Conservation (phyloP, 2,797 vertebrate species). For the Neoniphon sammara region DNA sequence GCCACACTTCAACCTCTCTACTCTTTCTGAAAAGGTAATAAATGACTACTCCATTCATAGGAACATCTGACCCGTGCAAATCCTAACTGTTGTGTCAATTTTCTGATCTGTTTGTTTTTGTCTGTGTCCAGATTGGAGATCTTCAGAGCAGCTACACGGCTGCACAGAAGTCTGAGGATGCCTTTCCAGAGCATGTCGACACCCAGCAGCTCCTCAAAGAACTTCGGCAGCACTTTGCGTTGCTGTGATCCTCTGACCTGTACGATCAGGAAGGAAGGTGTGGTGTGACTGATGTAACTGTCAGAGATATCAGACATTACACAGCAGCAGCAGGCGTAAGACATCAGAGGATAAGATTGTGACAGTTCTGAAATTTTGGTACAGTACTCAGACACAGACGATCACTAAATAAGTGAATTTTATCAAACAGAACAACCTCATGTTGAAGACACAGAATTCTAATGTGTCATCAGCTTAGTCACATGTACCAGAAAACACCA, state of each 20-base stretch:
- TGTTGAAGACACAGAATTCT: neutral
- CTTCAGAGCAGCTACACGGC: slow-evolving; percentile 94
- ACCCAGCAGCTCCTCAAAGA: slow-evolving; percentile 92
- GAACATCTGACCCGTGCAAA: neutral
- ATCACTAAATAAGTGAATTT: neutral
- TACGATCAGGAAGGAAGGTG: neutral
- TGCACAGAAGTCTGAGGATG: slow-evolving; percentile 90
- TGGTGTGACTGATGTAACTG: neutral
- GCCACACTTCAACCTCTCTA: slow-evolving; percentile 94
- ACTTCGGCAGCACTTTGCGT: slow-evolving; percentile 91
- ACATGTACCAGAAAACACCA: neutral
- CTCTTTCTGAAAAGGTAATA: slow-evolving; percentile 93
- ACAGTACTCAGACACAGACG: neutral
- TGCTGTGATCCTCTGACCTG: slow-evolving; percentile 80
- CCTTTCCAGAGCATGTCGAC: slow-evolving; percentile 94
- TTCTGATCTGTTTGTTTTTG: slow-evolving; percentile 4
- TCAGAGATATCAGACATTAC: neutral
- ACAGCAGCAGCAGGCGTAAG: neutral
- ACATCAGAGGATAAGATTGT: neutral
- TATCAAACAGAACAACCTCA: neutral
- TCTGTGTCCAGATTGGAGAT: slow-evolving; percentile 89
- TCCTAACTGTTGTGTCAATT: neutral
- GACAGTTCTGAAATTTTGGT: neutral
- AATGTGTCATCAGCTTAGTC: neutral
- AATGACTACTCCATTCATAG: neutral